phyloP scores from a whole-genome alignment of 2,113 vertebrate genomes.

The Rynchops niger region DNA sequence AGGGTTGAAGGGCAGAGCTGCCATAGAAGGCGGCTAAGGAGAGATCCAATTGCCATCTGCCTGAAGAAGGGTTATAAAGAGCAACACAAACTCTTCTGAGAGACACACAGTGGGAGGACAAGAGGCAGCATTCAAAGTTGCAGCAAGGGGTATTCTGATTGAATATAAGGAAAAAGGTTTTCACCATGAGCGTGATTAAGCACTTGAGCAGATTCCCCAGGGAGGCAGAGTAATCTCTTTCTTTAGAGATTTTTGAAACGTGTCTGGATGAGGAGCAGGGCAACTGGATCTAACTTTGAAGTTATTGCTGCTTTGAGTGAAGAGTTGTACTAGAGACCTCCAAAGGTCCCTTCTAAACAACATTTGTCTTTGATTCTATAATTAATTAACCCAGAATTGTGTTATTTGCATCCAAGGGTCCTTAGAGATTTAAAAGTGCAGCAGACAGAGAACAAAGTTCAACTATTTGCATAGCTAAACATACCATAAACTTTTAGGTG shows the following conservation, averaged over 20 bases:
- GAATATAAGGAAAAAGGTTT: neutral
- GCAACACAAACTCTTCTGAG: neutral
- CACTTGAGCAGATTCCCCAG: neutral
- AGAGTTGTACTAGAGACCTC: neutral
- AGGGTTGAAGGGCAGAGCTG: neutral
- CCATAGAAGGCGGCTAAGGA: neutral
- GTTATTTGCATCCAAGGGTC: neutral
- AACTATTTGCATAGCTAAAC: constrained; percentile 1
- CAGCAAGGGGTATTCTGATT: neutral
- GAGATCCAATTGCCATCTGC: neutral
- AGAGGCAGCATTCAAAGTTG: neutral
- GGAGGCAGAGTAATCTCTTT: neutral
- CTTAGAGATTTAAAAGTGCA: neutral
- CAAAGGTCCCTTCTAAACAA: neutral
- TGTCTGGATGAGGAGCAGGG: neutral
- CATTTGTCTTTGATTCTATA: neutral
- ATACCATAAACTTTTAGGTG: neutral
- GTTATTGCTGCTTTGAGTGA: neutral
- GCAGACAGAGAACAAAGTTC: neutral
- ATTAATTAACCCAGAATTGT: neutral
- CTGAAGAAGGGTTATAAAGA: neutral
- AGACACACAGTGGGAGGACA: neutral
- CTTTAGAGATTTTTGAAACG: neutral
- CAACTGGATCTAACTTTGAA: neutral
- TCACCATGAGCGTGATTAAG: neutral